Evolutionary conservation across 2,797 vertebrate genomes (phyloP), one percentile per base, ranked within the genome.

Genomic region (Intellagama lesueurii): DNA sequence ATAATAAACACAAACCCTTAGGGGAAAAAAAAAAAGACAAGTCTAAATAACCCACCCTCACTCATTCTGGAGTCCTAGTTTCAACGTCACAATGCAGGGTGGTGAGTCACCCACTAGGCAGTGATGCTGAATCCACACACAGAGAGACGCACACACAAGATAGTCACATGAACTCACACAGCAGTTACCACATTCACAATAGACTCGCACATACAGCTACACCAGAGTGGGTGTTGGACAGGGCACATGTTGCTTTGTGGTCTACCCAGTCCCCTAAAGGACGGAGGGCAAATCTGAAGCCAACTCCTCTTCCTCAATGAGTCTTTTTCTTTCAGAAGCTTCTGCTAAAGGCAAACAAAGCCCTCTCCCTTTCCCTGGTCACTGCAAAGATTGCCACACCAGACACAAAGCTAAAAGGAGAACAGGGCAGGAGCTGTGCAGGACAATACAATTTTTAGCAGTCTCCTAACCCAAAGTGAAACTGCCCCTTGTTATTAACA

Each of bases 41-140:
- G 28, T 30, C 32, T 28, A 40, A 19, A 60, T 5, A 56, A 30
- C 30, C 40, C 72, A 32, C 28, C n/a, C 32, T 68, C 49, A 81
- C 79, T 78, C 47, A 77, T 96, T 14, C 96, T 97, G 5, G 93
- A 49, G 0, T 95, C 94, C 89, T 92, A 83, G 80, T 87, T 90
- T 92, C 92, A 86, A 94, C 94, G 94, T 94, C 94, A 95, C 94
- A 94, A 94, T 95, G 94, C 94, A 92, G 94, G 92, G 88, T 77
- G 79, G 94, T 95, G 94, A 93, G 94, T 95, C 94, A 90, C 94
- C 85, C 93, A 91, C 90, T 89, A 92, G 82, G 56, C 90, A 86
- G 84, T 32, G 52, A 70, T 35, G 64, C 44, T 76, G 79, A 82
- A 82, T 52, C 47, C 60, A 77, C 84, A 69, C 26, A n/a, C 7